Percentiles rank a stretch among this genome's conserved stretches.
Evolutionary conservation across 2,888 invertebrate genomes (phyloP).

Genomic region (Monoplex corrugatus): DNA sequence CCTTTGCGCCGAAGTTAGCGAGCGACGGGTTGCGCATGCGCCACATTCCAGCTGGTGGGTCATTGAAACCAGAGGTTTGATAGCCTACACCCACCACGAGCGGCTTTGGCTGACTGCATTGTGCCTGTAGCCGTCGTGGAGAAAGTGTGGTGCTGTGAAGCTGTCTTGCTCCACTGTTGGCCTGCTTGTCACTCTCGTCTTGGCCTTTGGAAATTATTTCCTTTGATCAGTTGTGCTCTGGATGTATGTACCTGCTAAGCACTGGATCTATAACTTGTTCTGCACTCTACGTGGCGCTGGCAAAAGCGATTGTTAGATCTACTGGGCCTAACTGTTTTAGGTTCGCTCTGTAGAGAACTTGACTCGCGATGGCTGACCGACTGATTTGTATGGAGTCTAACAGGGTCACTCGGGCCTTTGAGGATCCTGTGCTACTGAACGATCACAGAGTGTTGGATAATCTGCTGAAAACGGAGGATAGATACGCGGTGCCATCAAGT

Average conservation of each 20-base stretch:
- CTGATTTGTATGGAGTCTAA: conserved; percentile 44
- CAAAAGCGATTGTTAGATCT: too few relatives aligned
- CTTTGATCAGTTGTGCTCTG: too few relatives aligned
- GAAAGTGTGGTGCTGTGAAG: background rate
- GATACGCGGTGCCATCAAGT: conserved; percentile 88
- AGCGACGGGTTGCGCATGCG: conserved; percentile 24
- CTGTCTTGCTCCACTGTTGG: background rate
- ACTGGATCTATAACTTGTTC: too few relatives aligned
- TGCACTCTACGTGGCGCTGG: too few relatives aligned
- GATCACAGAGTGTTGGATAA: conserved; percentile 79
- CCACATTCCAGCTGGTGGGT: conserved; percentile 27
- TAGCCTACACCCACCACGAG: background rate
- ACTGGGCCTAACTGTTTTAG: too few relatives aligned
- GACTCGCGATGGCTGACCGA: conserved; percentile 36
- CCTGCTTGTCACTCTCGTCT: too few relatives aligned
- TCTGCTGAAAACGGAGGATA: conserved; percentile 92
- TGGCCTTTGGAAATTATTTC: too few relatives aligned
- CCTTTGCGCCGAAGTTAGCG: background rate
- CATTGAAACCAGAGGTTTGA: conserved; percentile 44
- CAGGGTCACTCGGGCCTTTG: conserved; percentile 67
- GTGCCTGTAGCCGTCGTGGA: conserved; percentile 5
- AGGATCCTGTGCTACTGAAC: conserved; percentile 78
- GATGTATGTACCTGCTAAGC: background rate
- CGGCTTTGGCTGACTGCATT: background rate
- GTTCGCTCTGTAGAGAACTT: too few relatives aligned